Evolutionary conservation across 2,113 vertebrate species (phyloP).

Genomic region (Saiga tatarica): DNA sequence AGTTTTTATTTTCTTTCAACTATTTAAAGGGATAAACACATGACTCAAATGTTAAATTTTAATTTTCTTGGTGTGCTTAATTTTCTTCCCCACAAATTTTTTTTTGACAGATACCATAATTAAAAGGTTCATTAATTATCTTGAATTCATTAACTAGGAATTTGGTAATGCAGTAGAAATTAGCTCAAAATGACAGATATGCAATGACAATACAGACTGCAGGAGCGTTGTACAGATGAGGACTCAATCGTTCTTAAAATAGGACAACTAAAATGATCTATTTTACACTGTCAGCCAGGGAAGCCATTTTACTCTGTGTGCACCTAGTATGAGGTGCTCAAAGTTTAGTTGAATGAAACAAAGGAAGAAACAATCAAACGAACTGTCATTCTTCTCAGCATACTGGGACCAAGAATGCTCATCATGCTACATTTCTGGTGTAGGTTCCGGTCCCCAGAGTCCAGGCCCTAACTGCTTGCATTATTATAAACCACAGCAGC

Average conservation of each 20-base stretch:
- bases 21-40: neutral
- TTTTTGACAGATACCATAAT: neutral
- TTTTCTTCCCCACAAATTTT: neutral
- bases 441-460: neutral
- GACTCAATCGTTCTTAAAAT: neutral
- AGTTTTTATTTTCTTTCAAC: neutral
- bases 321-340: neutral
- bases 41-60: neutral
- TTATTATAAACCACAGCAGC: neutral
- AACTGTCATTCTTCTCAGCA: neutral
- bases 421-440: neutral
- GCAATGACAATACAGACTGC: neutral
- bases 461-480: neutral
- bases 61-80: neutral
- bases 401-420: neutral
- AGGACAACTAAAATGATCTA: neutral
- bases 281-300: neutral
- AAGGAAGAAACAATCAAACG: conserved; percentile 1
- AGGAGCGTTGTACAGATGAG: neutral
- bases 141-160: neutral
- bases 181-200: conserved; percentile 5
- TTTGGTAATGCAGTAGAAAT: neutral
- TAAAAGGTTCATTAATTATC: neutral
- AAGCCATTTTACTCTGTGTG: neutral
- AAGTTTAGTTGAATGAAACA: neutral